phyloP scores from a whole-genome alignment of 2,888 invertebrate species.

The Tiliacea citrago region DNA sequence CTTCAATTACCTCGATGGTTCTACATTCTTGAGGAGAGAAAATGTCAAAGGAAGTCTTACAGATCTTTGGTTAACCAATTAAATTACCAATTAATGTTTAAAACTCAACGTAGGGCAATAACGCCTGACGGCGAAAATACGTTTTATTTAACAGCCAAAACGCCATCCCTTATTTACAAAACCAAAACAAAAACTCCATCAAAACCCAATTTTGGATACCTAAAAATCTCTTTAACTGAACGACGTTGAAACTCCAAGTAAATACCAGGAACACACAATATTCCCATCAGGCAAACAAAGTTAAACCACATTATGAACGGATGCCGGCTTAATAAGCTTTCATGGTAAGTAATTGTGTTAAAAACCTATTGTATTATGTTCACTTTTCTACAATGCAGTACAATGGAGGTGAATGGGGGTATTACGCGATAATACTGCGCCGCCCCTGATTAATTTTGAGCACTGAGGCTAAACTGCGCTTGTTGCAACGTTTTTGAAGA shows the following conservation, averaged over 20 bases:
- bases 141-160: neutral
- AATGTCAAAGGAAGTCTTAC: neutral
- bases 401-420: constrained; percentile 65
- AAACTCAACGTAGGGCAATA: neutral
- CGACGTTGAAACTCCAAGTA: constrained; percentile 31
- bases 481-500: constrained; percentile 5
- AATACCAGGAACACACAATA: constrained; percentile 52
- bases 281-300: constrained; percentile 53
- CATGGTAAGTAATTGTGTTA: constrained; percentile 68
- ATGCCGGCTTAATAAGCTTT: constrained; percentile 65
- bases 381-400: constrained; percentile 59
- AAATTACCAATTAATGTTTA: neutral
- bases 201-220: constrained; percentile 14
- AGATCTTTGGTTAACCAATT: neutral
- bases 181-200: constrained; percentile 2
- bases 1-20: neutral
- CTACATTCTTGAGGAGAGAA: neutral
- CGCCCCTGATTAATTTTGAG: constrained; percentile 48
- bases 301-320: constrained; percentile 60
- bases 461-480: constrained; percentile 27
- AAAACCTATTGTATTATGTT: constrained; percentile 65
- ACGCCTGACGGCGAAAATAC: neutral
- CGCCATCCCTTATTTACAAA: neutral
- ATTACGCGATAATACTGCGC: constrained; percentile 65
- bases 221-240: constrained; percentile 8